Conservation (phyloP, 2,113 vertebrate species). For the Callionymus lyra region DNA sequence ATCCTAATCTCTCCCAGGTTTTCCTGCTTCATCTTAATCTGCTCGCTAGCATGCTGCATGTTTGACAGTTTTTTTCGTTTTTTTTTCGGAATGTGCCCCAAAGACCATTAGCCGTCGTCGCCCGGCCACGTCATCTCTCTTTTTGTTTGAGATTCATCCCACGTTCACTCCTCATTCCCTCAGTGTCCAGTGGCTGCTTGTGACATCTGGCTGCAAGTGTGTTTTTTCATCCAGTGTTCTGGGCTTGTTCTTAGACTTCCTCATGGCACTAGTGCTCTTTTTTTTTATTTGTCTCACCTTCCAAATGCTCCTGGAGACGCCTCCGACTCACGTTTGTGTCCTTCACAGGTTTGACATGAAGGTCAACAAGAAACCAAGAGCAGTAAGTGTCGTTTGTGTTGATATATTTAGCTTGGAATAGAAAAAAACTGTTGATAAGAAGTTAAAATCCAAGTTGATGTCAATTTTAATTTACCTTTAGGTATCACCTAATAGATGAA, state of each 20-base stretch:
- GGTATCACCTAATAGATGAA: too few species aligned
- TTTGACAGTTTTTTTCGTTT: constrained; percentile 8
- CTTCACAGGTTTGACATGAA: constrained; percentile 93
- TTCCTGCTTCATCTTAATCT: constrained; percentile 5
- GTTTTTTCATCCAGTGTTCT: constrained; percentile 1
- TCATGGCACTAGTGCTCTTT: constrained; percentile 25
- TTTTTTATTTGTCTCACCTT: constrained; percentile 4
- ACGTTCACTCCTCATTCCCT: constrained; percentile 11
- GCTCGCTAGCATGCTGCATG: constrained; percentile 36
- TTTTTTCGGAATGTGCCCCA: constrained; percentile 13
- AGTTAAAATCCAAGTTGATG: too few species aligned
- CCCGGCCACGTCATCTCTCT: constrained; percentile 5
- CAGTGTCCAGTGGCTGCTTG: constrained; percentile 15
- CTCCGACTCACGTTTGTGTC: too few species aligned
- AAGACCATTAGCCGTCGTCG: constrained; percentile 12
- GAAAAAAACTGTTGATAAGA: too few species aligned
- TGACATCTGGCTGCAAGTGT: constrained; percentile 17
- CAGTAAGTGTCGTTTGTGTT: constrained; percentile 73
- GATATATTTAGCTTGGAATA: too few species aligned
- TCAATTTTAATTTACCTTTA: too few species aligned
- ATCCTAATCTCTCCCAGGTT: constrained; percentile 13
- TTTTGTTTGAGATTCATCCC: constrained; percentile 14
- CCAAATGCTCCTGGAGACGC: neutral
- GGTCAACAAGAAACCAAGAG: constrained; percentile 97
- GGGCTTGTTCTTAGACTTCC: constrained; percentile 17